Evolutionary conservation across 1,140 invertebrate species (phyloP), one percentile per base, ranked within the genome.

Genomic region (Drosophila leontia): DNA sequence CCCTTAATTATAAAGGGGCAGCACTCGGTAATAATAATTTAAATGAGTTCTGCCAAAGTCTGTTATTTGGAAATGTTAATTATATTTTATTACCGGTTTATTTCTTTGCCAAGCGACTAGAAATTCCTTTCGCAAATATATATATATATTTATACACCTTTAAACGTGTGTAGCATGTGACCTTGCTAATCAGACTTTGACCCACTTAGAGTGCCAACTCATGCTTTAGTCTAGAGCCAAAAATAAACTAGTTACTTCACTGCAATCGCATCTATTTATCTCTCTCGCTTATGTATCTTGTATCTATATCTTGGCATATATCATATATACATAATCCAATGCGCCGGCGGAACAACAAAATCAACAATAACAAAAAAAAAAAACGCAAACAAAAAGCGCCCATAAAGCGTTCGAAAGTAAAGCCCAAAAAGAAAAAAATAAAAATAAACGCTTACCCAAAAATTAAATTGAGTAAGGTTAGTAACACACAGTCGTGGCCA

Each of bases 391-490:
- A 74, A 50, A 70, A 80, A 70, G 69, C 61, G 68, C 45, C 80
- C 72, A 79, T 82, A 86, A 86, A 86, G 65, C 53, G 84, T 80
- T 84, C 78, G 85, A 84, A 88, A 88, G 84, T 88, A 88, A 87
- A 80, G 53, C 63, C 44, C 19, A 72, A 83, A 80, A 65, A 47
- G 39, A 61, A 56, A 53, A 34, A 62, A 61, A 50, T 50, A 50
- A 80, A 75, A 32, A 48, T 12, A 76, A 32, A 62, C 19, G 62
- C 47, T 69, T 67, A 50, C 50, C 50, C 71, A 55, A 67, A 80
- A 76, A 75, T 67, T 63, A 67, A 81, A 90, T 88, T 88, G 85
- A 90, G 81, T 88, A 90, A 88, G 85, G 85, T 88, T 90, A 88
- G 85, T 90, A 87, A 88, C 80, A 80, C 64, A 70, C 76, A 88